Conservation (phyloP, 2,113 vertebrate species). For the Piprites chloris region DNA sequence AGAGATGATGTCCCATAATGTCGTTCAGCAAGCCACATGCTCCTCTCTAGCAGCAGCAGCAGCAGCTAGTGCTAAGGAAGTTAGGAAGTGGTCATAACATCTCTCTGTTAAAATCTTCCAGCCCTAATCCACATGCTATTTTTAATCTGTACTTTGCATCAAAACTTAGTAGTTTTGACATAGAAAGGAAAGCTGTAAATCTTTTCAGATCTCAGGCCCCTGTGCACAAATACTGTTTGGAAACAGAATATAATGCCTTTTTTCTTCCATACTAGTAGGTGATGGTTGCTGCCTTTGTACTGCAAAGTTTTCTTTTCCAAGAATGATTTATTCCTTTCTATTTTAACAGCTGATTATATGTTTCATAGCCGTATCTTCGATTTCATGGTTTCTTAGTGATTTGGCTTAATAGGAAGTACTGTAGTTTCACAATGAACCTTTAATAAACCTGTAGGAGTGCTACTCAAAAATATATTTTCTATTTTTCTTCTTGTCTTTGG, state of each 20-base stretch:
- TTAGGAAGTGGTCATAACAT: constrained; percentile 23
- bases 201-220: background rate
- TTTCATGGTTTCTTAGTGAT: background rate
- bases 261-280: background rate
- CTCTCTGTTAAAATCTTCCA: constrained; percentile 13
- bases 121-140: background rate
- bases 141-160: constrained; percentile 22
- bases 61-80: background rate
- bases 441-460: background rate
- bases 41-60: background rate
- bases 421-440: background rate
- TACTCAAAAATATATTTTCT: background rate
- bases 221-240: background rate
- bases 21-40: background rate
- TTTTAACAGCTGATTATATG: background rate
- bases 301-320: background rate
- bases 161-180: background rate
- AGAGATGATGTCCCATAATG: background rate
- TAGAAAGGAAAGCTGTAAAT: background rate
- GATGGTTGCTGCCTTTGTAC: background rate
- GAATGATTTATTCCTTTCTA: background rate
- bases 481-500: background rate
- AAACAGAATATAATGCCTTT: background rate
- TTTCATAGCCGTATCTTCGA: background rate
- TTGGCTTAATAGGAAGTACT: background rate